Evolutionary conservation across 2,113 vertebrate species (phyloP).

Genomic region (Salvelinus sp.): DNA sequence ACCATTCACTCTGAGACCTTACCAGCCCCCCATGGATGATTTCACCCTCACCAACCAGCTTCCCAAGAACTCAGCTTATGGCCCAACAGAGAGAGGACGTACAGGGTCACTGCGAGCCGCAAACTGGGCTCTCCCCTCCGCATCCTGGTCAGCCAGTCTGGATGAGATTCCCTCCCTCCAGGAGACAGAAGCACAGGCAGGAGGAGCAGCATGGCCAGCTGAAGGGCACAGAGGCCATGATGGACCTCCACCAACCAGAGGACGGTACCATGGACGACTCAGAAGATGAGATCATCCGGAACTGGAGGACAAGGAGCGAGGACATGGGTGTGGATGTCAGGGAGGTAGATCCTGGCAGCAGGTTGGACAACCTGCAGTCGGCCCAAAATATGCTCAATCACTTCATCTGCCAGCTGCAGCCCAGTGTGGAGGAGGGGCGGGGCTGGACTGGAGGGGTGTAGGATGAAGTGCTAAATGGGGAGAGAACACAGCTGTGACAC

Average conservation of each 20-base stretch:
- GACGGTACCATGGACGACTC: slow-evolving; percentile 33
- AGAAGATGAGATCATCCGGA: slow-evolving; percentile 66
- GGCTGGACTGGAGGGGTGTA: slow-evolving; percentile 43
- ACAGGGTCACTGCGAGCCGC: slow-evolving; percentile 43
- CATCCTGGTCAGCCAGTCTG: slow-evolving; percentile 71
- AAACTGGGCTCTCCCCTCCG: slow-evolving; percentile 59
- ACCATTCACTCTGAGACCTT: slow-evolving; percentile 60
- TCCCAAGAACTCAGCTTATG: slow-evolving; percentile 47
- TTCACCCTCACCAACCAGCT: slow-evolving; percentile 15
- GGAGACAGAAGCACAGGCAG: slow-evolving; percentile 44
- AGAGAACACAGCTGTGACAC: slow-evolving; percentile 55
- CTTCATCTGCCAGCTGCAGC: slow-evolving; percentile 54
- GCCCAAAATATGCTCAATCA: slow-evolving; percentile 67
- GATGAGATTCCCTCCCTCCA: slow-evolving; percentile 64
- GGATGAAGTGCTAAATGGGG: slow-evolving; percentile 53
- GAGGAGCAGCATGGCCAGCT: slow-evolving; percentile 45
- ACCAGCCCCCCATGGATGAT: slow-evolving; percentile 18
- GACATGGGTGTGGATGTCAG: slow-evolving; percentile 17
- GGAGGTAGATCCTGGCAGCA: slow-evolving; percentile 19
- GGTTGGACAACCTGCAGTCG: slow-evolving; percentile 54
- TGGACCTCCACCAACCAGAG: slow-evolving; percentile 63
- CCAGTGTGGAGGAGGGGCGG: slow-evolving; percentile 22
- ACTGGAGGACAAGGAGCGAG: slow-evolving; percentile 53
- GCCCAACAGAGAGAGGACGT: slow-evolving; percentile 35
- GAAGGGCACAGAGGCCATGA: slow-evolving; percentile 64